Evolutionary conservation across 2,888 invertebrate genomes (phyloP), one percentile per base, ranked within the genome.

Genomic region (Petrophora chlorosata): DNA sequence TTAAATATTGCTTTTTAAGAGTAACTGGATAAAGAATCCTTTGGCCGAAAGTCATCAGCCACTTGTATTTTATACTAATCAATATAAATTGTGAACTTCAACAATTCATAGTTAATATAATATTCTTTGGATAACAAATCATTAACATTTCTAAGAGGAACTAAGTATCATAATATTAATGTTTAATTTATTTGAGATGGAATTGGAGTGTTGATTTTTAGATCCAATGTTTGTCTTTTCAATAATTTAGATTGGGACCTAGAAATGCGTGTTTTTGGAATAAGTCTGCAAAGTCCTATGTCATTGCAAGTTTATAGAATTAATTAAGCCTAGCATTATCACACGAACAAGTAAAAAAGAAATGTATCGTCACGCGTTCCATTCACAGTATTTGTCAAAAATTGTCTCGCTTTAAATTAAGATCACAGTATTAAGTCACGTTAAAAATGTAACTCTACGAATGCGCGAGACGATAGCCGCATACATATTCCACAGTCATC

Each of bases 371-470:
- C 85, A 51, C 80, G 73, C 79, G 44, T 67, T 65, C 56, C 79
- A 79, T 82, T 78, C 84, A 82, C 75, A 87, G 87, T 86, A 84
- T 81, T 82, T 79, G 77, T 86, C 81, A 82, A 86, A 84, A 87
- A 83, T 82, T 85, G 78, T 78, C 78, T 84, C 79, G 76, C 28
- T 75, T 88, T 89, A 90, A 90, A 90, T 86, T 90, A 90, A 85
- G 87, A 90, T 90, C 90, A 90, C 90, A 90, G 90, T 84, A 82
- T 84, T 87, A 89, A 88, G 88, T 90, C 87, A 90, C 89, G 68
- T 78, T 82, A 75, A 46, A 81, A 82, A 84, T 85, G 79, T 79
- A 82, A 85, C 79, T 82, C 85, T 79, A 84, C 72, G 79, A 88
- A 86, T 81, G 78, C 64, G 79, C 78, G 78, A 52, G 83, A 86